These are phyloP conservation scores for Eristalinus aeneus DNA, from an alignment of 2,888 invertebrate genomes.

Conservation along the genomic window DNA sequence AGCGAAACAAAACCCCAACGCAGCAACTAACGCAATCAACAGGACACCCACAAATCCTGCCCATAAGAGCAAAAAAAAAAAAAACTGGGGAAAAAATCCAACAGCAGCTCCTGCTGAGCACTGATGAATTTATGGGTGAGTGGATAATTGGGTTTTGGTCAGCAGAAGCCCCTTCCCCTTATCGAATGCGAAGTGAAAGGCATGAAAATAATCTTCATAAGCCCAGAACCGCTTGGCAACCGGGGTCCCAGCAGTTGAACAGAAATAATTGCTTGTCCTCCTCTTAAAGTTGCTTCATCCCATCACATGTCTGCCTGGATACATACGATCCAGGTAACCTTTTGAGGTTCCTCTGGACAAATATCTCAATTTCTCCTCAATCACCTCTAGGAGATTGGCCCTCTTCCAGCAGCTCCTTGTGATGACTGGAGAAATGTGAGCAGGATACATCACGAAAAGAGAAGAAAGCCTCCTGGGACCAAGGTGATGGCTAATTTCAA, in stretches of 20 bases:
- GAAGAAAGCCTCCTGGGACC: slow-evolving; percentile 30
- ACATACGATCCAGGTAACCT: neutral
- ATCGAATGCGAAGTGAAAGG: neutral
- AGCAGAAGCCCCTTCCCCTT: neutral
- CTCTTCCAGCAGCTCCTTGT: too few species aligned
- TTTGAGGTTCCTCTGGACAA: neutral
- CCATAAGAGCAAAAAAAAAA: neutral
- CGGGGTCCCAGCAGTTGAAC: neutral
- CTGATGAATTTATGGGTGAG: slow-evolving; percentile 2
- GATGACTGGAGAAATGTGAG: neutral
- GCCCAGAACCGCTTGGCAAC: slow-evolving; percentile 17
- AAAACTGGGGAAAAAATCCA: too few species aligned
- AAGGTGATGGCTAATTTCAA: slow-evolving; percentile 38
- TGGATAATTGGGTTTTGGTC: slow-evolving; percentile 8
- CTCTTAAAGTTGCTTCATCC: neutral
- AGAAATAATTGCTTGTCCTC: slow-evolving; percentile 11
- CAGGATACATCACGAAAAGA: neutral
- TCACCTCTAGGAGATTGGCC: neutral
- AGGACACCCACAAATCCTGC: neutral
- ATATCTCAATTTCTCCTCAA: neutral
- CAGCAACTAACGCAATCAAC: neutral
- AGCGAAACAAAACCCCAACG: neutral
- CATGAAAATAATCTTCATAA: slow-evolving; percentile 26
- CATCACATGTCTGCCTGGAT: neutral
- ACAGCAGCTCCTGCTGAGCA: neutral